These are phyloP conservation scores for Nysson spinosus DNA, from an alignment of 2,888 invertebrate genomes.

Conservation along the genomic window DNA sequence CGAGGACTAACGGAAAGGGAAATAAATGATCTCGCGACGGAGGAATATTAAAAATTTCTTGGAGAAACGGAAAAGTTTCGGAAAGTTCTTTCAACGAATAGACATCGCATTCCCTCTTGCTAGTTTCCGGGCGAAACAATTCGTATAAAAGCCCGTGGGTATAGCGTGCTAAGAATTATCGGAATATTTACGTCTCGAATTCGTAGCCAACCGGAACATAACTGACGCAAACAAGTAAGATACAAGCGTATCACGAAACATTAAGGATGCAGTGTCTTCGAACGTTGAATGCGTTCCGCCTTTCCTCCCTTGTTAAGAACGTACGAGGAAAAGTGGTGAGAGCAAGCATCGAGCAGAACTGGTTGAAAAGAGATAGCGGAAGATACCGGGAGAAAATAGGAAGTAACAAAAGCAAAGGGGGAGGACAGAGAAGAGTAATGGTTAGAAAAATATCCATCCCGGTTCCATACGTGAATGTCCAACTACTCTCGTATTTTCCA, in stretches of 20 bases:
- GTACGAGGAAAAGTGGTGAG: not conserved
- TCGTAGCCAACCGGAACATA: conserved; percentile 23
- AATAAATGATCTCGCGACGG: not conserved
- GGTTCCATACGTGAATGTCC: conserved; percentile 65
- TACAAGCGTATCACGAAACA: conserved; percentile 34
- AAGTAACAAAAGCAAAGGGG: not conserved
- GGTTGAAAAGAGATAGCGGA: not conserved
- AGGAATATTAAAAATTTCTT: not conserved
- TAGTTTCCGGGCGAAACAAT: not conserved
- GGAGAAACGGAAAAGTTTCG: not conserved
- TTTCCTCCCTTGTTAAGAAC: conserved; percentile 16
- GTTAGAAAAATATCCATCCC: conserved; percentile 65
- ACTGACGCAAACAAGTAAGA: conserved; percentile 38
- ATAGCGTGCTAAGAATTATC: not conserved
- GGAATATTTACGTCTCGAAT: not conserved
- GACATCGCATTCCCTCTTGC: not conserved
- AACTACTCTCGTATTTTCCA: conserved; percentile 70
- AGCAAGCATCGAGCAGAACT: not conserved
- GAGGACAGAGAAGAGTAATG: conserved; percentile 57
- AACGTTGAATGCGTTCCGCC: conserved; percentile 20
- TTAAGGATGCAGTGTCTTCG: conserved; percentile 46
- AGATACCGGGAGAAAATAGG: not conserved
- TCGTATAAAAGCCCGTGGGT: not conserved
- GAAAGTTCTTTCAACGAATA: not conserved
- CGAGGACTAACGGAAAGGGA: too few species aligned